These are phyloP conservation scores for Vulpes ferrilata DNA, from an alignment of 2,113 vertebrate genomes.

Conservation along the genomic window DNA sequence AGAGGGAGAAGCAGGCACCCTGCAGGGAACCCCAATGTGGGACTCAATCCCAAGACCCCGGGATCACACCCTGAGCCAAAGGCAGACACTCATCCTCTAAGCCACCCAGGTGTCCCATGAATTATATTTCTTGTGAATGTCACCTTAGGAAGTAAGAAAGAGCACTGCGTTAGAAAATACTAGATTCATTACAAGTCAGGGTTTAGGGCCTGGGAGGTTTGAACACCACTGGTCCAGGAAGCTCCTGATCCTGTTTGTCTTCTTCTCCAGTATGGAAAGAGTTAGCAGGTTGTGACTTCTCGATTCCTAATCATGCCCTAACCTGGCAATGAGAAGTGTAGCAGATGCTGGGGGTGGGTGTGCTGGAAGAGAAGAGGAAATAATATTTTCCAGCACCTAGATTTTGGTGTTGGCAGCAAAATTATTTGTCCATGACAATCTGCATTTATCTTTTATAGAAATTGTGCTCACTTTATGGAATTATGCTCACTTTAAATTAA, in stretches of 20 bases:
- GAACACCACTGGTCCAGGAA: background rate
- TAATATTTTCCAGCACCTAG: conserved; percentile 64
- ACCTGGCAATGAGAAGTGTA: conserved; percentile 63
- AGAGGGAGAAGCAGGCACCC: too few relatives aligned
- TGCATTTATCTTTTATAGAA: conserved; percentile 56
- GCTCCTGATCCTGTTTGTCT: background rate
- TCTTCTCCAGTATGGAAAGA: background rate
- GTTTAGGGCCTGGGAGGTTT: background rate
- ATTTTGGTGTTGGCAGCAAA: conserved; percentile 64
- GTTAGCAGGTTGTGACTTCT: conserved; percentile 46
- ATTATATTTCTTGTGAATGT: background rate
- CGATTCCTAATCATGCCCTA: background rate
- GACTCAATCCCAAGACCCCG: too few relatives aligned
- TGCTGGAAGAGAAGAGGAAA: conserved; percentile 60
- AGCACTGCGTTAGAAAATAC: background rate
- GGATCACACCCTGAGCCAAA: too few relatives aligned
- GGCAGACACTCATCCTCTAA: too few relatives aligned
- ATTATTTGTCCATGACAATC: conserved; percentile 66
- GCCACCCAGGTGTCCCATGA: too few relatives aligned
- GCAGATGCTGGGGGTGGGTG: conserved; percentile 73
- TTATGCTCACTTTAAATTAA: background rate
- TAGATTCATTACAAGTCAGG: background rate
- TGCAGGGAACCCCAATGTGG: too few relatives aligned
- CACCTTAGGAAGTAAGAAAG: background rate
- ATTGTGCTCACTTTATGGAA: conserved; percentile 13